Evolutionary conservation across 2,888 invertebrate species (phyloP).

Genomic region (Galerucella pusilla): DNA sequence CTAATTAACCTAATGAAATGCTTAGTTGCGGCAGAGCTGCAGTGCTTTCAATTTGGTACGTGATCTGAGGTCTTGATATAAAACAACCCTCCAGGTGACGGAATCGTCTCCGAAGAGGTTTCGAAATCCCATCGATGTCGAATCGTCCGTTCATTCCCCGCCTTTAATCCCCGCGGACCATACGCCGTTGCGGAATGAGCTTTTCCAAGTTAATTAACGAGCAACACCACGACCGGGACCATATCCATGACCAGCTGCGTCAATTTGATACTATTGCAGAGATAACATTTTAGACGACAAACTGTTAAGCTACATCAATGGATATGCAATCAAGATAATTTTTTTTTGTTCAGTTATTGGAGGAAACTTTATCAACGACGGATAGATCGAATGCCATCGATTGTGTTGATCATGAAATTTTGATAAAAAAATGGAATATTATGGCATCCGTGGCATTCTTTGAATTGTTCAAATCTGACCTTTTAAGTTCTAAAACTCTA

Average conservation of each 20-base stretch:
- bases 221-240: slow-evolving; percentile 30
- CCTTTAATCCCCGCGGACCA: slow-evolving; percentile 32
- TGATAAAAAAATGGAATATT: background rate
- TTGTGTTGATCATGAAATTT: too few species aligned
- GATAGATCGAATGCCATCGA: background rate
- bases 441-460: background rate
- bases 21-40: slow-evolving; percentile 29
- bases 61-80: slow-evolving; percentile 39
- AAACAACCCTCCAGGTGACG: slow-evolving; percentile 43
- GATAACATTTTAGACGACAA: slow-evolving; percentile 30
- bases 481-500: too few species aligned
- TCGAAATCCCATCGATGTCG: slow-evolving; percentile 43
- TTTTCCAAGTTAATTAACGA: slow-evolving; percentile 42
- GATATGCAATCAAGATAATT: slow-evolving; percentile 10
- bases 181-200: slow-evolving; percentile 36
- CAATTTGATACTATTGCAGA: slow-evolving; percentile 25
- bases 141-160: slow-evolving; percentile 34
- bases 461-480: too few species aligned
- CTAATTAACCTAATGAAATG: slow-evolving; percentile 38
- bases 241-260: slow-evolving; percentile 28
- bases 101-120: slow-evolving; percentile 42
- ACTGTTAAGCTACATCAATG: slow-evolving; percentile 1
- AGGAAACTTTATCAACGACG: background rate
- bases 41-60: slow-evolving; percentile 43
- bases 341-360: slow-evolving; percentile 14